Evolutionary conservation across 1,140 invertebrate genomes (phyloP), one percentile per base, ranked within the genome.

Genomic region (Drosophila biarmipes): DNA sequence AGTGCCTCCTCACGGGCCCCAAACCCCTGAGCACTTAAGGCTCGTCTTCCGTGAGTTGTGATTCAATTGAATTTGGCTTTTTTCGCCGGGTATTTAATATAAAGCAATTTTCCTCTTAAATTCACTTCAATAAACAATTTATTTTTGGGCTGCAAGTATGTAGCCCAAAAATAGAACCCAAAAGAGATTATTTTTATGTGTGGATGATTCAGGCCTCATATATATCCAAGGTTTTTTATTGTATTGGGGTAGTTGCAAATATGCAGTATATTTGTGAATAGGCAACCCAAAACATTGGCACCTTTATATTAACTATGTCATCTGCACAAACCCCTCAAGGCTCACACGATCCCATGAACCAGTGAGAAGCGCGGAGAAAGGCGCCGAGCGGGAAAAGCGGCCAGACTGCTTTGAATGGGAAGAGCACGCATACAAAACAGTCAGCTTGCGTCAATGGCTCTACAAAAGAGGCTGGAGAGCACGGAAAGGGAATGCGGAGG

Each of bases 121-220:
- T 86, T 86, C 81, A 86, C 81, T 86, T 86, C 81, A 86, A 80
- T 86, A 86, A 86, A 78, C 81, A 86, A 86, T 86, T 86, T 86
- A 63, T 63, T 31, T 58, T 66, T 11, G 42, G 42, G 17, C 14
- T 14, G 31, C 19, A 74, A 49, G 35, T 61, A 78, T 49, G 24
- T 56, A 64, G 61, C 37, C 38, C 40, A 29, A 49, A 73, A 58
- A 73, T 71, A 46, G 56, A 51, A 38, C 24, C 49, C 56, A 57
- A 54, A 63, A 54, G 31, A 37, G 29, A 61, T 61, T 61, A 63
- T 57, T 45, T 43, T 51, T 38, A 56, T 56, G 53, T 43, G 34
- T 57, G 67, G 40, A 62, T 68, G 40, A 43, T 76, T 71, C 64
- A 35, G 19, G 45, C 58, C 53, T 49, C 43, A 48, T 56, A 19